Evolutionary conservation across 2,888 invertebrate genomes (phyloP).

Genomic region (Eumerus sabulonum): DNA sequence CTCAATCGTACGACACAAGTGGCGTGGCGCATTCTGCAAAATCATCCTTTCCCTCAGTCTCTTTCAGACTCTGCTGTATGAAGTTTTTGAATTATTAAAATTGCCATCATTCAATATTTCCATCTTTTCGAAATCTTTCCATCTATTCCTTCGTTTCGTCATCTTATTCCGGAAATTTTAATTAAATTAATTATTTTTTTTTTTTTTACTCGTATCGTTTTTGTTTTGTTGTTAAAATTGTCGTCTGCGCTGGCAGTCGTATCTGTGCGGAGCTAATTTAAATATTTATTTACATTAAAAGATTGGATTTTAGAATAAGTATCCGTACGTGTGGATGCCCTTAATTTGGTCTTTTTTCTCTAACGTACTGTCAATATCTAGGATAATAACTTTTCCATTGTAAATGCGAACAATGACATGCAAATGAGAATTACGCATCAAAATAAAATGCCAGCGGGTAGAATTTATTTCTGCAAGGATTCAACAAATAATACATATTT

Average conservation of each 20-base stretch:
- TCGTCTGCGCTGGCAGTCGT: constrained; percentile 2
- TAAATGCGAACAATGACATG: constrained; percentile 58
- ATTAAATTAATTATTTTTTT: constrained; percentile 49
- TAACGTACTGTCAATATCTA: constrained; percentile 4
- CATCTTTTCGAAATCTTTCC: neutral
- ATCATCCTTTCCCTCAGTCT: neutral
- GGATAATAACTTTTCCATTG: constrained; percentile 48
- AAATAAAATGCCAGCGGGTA: constrained; percentile 27
- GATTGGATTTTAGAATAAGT: constrained; percentile 44
- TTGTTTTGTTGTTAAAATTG: neutral
- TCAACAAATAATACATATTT: constrained; percentile 21
- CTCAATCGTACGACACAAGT: constrained; percentile 19
- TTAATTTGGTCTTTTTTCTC: too few species aligned
- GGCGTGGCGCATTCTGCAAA: neutral
- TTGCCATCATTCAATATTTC: neutral
- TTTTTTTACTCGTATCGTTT: neutral
- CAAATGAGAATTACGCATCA: constrained; percentile 52
- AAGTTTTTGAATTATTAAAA: constrained; percentile 15
- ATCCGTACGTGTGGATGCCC: too few species aligned
- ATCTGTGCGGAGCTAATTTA: constrained; percentile 53
- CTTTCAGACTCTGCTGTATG: too few species aligned
- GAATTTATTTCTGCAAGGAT: constrained; percentile 18
- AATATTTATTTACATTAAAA: constrained; percentile 62
- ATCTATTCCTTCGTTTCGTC: too few species aligned
- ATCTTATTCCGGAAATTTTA: constrained; percentile 12